Conservation (phyloP, 1,140 invertebrate species). For the Trachelipus rathkii region DNA sequence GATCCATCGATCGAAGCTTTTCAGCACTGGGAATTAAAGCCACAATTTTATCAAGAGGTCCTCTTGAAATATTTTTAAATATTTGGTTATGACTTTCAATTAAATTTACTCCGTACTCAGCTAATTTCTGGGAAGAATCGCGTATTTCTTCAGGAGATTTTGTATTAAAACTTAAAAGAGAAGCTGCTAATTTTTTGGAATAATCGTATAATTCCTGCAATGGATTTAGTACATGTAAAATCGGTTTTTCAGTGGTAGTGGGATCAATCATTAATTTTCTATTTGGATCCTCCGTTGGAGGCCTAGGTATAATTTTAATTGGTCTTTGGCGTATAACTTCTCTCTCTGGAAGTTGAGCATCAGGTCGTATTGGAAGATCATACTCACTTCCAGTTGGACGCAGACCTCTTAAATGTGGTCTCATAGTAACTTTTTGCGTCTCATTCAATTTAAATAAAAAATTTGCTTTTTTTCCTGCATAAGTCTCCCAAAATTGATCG, state of each 20-base stretch:
- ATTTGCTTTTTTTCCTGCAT: slow-evolving; percentile 3
- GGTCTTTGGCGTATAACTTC: not conserved
- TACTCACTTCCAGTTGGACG: not conserved
- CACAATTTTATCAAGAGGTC: not conserved
- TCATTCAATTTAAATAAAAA: not conserved
- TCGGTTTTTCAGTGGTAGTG: not conserved
- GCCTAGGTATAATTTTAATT: not conserved
- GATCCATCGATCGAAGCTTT: slow-evolving; percentile 31
- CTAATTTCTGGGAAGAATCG: not conserved
- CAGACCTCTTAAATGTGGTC: not conserved
- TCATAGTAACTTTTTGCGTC: not conserved
- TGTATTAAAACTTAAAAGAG: slow-evolving; percentile 7
- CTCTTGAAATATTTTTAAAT: not conserved
- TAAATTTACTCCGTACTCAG: not conserved
- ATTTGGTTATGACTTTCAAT: not conserved
- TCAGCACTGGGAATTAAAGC: slow-evolving; percentile 31
- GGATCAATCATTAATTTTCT: slow-evolving; percentile 24
- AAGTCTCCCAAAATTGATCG: slow-evolving; percentile 32
- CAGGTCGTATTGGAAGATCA: not conserved
- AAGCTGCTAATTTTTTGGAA: slow-evolving; percentile 32
- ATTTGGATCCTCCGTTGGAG: not conserved
- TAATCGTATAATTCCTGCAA: slow-evolving; percentile 40
- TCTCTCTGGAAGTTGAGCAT: not conserved
- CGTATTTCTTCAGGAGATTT: not conserved
- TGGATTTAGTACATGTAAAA: slow-evolving; percentile 28